Conservation (phyloP, 2,888 invertebrate genomes). For the Cataglyphis altisquamis region DNA sequence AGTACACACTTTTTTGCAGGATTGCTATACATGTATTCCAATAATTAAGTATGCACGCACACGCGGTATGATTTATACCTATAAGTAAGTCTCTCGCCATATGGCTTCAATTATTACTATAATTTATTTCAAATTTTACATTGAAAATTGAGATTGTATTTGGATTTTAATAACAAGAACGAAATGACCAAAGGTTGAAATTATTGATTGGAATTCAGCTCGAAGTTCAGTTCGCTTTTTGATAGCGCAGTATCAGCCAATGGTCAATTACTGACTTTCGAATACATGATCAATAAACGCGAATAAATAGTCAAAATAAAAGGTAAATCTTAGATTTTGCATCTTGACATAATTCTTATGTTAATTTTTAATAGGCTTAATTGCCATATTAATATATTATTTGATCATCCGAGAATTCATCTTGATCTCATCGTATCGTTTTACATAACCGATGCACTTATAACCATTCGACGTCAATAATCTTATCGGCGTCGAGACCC, state of each 20-base stretch:
- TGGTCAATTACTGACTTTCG: background rate
- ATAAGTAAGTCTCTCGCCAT: background rate
- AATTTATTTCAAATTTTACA: background rate
- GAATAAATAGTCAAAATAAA: slow-evolving; percentile 8
- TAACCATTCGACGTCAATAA: slow-evolving; percentile 72
- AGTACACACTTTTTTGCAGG: slow-evolving; percentile 35
- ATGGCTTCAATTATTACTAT: background rate
- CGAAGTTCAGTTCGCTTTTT: background rate
- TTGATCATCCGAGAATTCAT: slow-evolving; percentile 53
- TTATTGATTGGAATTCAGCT: background rate
- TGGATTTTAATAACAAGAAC: background rate
- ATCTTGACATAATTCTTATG: background rate
- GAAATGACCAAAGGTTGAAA: background rate
- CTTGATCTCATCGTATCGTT: slow-evolving; percentile 44
- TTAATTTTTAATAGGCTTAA: background rate
- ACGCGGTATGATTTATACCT: background rate
- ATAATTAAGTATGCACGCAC: slow-evolving; percentile 32
- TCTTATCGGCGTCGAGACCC: slow-evolving; percentile 79
- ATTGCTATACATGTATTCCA: slow-evolving; percentile 13
- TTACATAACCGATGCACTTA: slow-evolving; percentile 77
- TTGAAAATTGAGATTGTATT: background rate
- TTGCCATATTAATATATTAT: slow-evolving; percentile 24
- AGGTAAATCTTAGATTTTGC: background rate
- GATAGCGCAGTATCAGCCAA: background rate
- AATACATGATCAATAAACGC: background rate